A percentile compares a stretch with the other conserved stretches of the same genome.
These are phyloP conservation scores for Vanessa cardui DNA, from an alignment of 2,888 invertebrate species.

Conservation along the genomic window DNA sequence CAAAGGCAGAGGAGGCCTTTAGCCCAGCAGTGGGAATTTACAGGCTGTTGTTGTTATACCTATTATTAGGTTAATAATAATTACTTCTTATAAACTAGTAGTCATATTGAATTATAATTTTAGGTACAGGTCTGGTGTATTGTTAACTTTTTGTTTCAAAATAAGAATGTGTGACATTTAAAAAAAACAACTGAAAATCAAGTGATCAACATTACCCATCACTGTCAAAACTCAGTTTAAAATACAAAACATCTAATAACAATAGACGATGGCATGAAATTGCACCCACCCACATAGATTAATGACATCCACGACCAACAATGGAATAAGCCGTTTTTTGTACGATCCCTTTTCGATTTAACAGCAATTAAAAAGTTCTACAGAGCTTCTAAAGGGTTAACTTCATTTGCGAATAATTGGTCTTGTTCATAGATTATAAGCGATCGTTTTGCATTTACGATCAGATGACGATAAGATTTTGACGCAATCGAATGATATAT, in stretches of 20 bases:
- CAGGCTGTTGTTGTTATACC: too few species aligned
- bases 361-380: slow-evolving; percentile 80
- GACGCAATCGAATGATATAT: not conserved
- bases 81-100: too few species aligned
- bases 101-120: too few species aligned
- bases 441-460: slow-evolving; percentile 30
- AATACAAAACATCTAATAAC: slow-evolving; percentile 45
- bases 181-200: not conserved
- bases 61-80: too few species aligned
- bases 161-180: not conserved
- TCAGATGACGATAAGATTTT: slow-evolving; percentile 21
- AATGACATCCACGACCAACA: slow-evolving; percentile 63
- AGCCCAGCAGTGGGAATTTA: too few species aligned
- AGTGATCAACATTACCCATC: not conserved
- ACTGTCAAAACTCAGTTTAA: slow-evolving; percentile 23
- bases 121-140: too few species aligned
- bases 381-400: slow-evolving; percentile 70
- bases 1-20: too few species aligned
- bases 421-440: slow-evolving; percentile 45
- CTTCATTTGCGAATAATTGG: slow-evolving; percentile 75
- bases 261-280: slow-evolving; percentile 56
- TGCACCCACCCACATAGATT: slow-evolving; percentile 74
- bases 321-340: slow-evolving; percentile 61
- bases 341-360: slow-evolving; percentile 75
- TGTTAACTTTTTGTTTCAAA: too few species aligned